phyloP scores from a whole-genome alignment of 2,797 vertebrate genomes.

The Sebastolobus altivelis region DNA sequence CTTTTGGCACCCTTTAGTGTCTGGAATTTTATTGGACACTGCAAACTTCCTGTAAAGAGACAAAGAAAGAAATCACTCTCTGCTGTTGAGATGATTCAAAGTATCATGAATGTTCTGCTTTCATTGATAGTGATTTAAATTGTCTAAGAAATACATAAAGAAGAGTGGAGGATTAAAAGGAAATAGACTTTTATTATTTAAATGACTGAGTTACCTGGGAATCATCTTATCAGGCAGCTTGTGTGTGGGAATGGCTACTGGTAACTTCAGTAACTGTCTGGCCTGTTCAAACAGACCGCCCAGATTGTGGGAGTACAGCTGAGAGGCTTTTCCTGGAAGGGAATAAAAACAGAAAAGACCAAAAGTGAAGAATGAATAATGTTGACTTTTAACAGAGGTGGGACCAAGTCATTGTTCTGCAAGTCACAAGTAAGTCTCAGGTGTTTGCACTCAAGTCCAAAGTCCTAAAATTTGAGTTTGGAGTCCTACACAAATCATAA shows the following conservation, averaged over 20 bases:
- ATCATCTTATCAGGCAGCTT: conserved; percentile 97
- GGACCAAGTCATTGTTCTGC: no score
- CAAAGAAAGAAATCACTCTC: background rate
- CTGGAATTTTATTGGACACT: conserved; percentile 97
- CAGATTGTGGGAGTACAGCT: conserved; percentile 97
- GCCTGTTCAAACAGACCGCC: conserved; percentile 96
- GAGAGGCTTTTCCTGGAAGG: conserved; percentile 94
- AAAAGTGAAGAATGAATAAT: background rate
- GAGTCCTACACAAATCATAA: no score
- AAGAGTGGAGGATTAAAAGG: background rate
- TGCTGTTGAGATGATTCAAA: background rate
- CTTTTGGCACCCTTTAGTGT: conserved; percentile 98
- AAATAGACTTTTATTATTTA: background rate
- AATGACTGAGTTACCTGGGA: conserved; percentile 69
- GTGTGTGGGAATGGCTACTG: conserved; percentile 96
- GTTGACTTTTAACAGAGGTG: background rate
- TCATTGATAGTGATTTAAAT: background rate
- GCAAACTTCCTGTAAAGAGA: conserved; percentile 91
- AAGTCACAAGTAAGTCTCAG: no score
- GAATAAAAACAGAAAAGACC: background rate
- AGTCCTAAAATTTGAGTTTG: no score
- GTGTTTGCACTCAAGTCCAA: no score
- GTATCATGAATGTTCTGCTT: background rate
- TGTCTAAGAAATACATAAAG: background rate
- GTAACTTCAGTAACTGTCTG: conserved; percentile 96